A percentile compares a stretch with the other conserved stretches of the same genome.
Evolutionary conservation across 2,113 vertebrate genomes (phyloP).

Genomic region (Nestor notabilis): DNA sequence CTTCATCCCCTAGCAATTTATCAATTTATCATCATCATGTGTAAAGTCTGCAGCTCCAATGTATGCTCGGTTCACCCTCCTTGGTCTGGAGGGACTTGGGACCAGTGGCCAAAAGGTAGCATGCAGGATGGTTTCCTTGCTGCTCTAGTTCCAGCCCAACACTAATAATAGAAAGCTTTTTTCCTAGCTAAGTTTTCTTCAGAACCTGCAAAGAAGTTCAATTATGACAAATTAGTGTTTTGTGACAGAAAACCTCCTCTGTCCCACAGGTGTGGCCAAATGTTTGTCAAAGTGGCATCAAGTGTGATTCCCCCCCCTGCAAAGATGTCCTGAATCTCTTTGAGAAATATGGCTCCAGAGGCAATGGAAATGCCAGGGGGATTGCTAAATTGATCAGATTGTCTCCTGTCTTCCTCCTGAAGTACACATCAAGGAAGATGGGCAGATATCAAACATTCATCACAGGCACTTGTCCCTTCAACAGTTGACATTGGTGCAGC

Average conservation of each 20-base stretch:
- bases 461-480: slow-evolving; percentile 3
- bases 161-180: background rate
- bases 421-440: background rate
- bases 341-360: background rate
- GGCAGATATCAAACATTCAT: slow-evolving; percentile 37
- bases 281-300: background rate
- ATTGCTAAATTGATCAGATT: background rate
- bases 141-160: background rate
- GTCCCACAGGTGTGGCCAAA: background rate
- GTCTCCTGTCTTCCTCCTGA: background rate
- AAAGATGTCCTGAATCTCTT: background rate
- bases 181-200: background rate
- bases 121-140: background rate
- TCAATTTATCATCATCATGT: background rate
- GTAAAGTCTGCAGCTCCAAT: background rate
- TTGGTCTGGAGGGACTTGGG: background rate
- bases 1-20: background rate
- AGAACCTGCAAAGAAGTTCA: background rate
- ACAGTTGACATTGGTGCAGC: background rate
- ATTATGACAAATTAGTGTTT: background rate
- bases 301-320: background rate
- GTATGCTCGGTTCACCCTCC: rapidly evolving
- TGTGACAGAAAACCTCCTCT: background rate
- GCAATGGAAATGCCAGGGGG: background rate
- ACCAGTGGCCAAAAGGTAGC: background rate